phyloP scores from a whole-genome alignment of 2,888 invertebrate genomes.

The Timema cristinae region DNA sequence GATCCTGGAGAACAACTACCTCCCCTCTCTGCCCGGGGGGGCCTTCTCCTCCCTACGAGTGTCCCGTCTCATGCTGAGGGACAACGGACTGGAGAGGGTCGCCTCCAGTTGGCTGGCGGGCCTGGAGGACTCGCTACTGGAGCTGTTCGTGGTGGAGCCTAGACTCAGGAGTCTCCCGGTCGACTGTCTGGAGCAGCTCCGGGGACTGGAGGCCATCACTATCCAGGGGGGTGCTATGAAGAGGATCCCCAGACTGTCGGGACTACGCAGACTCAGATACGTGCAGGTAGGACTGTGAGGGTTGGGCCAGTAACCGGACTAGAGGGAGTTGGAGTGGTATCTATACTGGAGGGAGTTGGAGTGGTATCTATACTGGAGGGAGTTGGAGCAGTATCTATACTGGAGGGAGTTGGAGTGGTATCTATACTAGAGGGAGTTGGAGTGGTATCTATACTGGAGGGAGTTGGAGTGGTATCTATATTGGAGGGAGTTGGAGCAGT shows the following conservation, averaged over 20 bases:
- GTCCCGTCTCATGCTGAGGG: conserved; percentile 73
- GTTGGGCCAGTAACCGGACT: too few relatives aligned
- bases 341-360: too few relatives aligned
- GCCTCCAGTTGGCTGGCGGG: conserved; percentile 78
- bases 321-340: too few relatives aligned
- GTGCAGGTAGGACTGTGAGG: conserved; percentile 46
- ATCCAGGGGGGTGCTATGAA: conserved; percentile 73
- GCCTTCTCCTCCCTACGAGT: conserved; percentile 73
- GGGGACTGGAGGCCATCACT: conserved; percentile 76
- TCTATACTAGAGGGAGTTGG: too few relatives aligned
- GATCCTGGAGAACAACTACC: conserved; percentile 81
- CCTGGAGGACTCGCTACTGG: conserved; percentile 70
- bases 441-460: too few relatives aligned
- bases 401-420: too few relatives aligned
- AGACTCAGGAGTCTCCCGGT: conserved; percentile 72
- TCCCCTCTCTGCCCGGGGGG: conserved; percentile 67
- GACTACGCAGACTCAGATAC: conserved; percentile 67
- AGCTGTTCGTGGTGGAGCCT: conserved; percentile 81
- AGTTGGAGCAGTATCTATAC: too few relatives aligned
- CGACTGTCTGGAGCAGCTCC: conserved; percentile 70
- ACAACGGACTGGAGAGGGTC: conserved; percentile 76
- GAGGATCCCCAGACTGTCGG: conserved; percentile 68
- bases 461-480: too few relatives aligned
- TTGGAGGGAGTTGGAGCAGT: too few relatives aligned
- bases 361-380: too few relatives aligned